Evolutionary conservation across 2,113 vertebrate species (phyloP).

Genomic region (Oophaga pumilio): DNA sequence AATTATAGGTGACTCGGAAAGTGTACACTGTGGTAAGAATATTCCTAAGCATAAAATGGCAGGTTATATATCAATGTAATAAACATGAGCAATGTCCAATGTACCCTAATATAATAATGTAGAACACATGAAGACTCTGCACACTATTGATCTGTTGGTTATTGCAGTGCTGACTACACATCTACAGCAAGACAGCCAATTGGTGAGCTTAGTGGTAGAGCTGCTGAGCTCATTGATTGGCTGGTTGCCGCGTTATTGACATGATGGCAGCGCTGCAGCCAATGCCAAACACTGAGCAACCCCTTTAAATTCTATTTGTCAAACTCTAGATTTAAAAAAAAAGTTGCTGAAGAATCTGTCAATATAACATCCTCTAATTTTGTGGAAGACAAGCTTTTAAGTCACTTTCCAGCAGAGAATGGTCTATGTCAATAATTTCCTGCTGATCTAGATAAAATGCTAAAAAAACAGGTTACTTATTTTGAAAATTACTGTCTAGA

Average conservation of each 20-base stretch:
- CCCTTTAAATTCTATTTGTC: background rate
- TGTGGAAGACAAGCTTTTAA: constrained; percentile 25
- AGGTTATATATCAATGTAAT: too few relatives aligned
- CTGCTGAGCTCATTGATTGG: too few relatives aligned
- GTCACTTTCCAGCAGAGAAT: constrained; percentile 17
- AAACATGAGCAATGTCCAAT: too few relatives aligned
- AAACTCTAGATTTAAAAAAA: background rate
- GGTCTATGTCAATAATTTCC: constrained; percentile 42
- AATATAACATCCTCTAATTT: background rate
- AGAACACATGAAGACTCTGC: too few relatives aligned
- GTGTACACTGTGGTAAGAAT: background rate
- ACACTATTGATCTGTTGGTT: too few relatives aligned
- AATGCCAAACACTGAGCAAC: too few relatives aligned
- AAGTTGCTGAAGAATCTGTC: background rate
- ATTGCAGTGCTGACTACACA: too few relatives aligned
- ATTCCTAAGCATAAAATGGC: background rate
- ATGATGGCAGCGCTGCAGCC: too few relatives aligned
- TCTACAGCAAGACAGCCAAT: too few relatives aligned
- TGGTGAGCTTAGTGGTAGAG: too few relatives aligned
- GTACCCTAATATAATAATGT: too few relatives aligned
- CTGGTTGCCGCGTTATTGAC: too few relatives aligned
- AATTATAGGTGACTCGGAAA: background rate
- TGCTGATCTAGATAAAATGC: constrained; percentile 43
- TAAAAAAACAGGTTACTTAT: constrained; percentile 5
- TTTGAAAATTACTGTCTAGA: background rate